Base-by-base conservation (phyloP, 2,888 invertebrate genomes). In the Prionchulus punctatus region DNA sequence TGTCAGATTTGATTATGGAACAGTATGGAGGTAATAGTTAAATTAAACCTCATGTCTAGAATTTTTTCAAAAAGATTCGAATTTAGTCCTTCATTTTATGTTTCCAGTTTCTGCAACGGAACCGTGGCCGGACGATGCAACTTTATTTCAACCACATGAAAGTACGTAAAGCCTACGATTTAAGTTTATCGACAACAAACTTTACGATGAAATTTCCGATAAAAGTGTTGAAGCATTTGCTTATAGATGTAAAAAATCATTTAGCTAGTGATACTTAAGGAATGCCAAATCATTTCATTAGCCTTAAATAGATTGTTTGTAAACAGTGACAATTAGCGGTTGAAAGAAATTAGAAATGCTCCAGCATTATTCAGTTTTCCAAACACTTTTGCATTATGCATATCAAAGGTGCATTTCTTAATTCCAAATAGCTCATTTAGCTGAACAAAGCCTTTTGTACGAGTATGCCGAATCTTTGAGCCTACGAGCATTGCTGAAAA, bases 391-490 rank as follows among this genome's bases (percentile, higher is more conserved):
- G 26, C 47, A 48, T 43, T 23, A 57, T 45, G 7, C 47, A 36
- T 36, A 7, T 18, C 45, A 45, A 45, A n/a, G n/a, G n/a, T n/a
- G n/a, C n/a, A n/a, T n/a, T n/a, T n/a, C n/a, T n/a, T n/a, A n/a
- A n/a, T n/a, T n/a, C n/a, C n/a, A n/a, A 23, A 45, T 23, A 7
- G 23, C 45, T 52, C 51, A 64, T 68, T n/a, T 65, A 76, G 86
- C 85, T 30, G 90, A 89, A 67, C 96, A 96, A 75, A 90, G 92
- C 60, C 75, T 94, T 30, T 74, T 96, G 51, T 86, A 90, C 1
- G 94, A 96, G 71, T 87, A 85, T 73, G 91, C 94, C 15, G 88
- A 87, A 70, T 90, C 90, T 66, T 76, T 94, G 23, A 86, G 90
- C 1, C 89, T 90, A 0, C 88, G 91, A 71, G 85, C 91, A 0